Percentiles rank a stretch among this genome's conserved stretches.
Conservation (phyloP, 2,113 vertebrate genomes). For the Podiceps cristatus region DNA sequence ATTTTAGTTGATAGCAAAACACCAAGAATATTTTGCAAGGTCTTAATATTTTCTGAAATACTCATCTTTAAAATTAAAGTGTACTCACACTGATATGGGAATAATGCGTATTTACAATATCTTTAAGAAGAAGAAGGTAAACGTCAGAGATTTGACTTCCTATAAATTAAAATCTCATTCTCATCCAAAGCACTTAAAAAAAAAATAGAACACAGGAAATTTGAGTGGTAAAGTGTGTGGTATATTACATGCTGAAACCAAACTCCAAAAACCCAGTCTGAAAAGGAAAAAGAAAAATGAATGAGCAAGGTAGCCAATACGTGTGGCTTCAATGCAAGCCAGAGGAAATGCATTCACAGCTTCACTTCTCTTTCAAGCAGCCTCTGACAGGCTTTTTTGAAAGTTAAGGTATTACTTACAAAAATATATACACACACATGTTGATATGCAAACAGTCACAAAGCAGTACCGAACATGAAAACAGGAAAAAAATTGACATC, state of each 20-base stretch:
- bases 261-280: neutral
- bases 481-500: neutral
- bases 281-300: neutral
- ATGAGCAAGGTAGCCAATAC: neutral
- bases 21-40: neutral
- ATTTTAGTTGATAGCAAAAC: neutral
- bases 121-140: neutral
- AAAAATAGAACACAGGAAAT: neutral
- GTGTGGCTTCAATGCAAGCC: neutral
- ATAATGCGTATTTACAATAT: neutral
- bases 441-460: neutral
- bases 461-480: neutral
- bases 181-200: neutral
- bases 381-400: neutral
- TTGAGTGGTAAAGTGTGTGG: neutral
- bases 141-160: neutral
- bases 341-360: neutral
- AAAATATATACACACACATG: neutral
- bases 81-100: neutral
- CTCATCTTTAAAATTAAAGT: neutral
- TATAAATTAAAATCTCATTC: neutral
- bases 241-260: neutral
- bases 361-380: neutral
- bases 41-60: neutral
- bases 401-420: neutral